Evolutionary conservation across 1,140 invertebrate genomes (phyloP), one percentile per base, ranked within the genome.

Genomic region (Onthophagus taurus): DNA sequence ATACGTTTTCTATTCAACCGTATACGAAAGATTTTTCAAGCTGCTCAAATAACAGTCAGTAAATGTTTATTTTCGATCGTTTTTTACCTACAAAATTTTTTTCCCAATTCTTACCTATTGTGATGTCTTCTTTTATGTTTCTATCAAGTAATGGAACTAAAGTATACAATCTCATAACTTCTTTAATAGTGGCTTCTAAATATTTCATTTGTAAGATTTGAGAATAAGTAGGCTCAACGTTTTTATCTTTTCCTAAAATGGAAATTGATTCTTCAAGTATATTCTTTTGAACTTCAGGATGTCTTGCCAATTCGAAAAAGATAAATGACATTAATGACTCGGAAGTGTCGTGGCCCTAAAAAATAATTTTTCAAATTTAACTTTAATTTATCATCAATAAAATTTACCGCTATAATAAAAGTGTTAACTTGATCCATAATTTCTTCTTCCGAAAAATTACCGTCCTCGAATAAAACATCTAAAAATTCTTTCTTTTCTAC

Each of bases 341-440:
- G 3, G 81, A 83, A 11, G 85, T 88, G 53, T 88, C 85, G 55
- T 88, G 83, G 0, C 72, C 73, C 55, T 58, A 24, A 2, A 17
- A 39, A 33, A 7, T 7, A 26, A 26, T 26, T 26, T 16, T 14
- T 33, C 8, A 33, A 14, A 33, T 33, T 3, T 7, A 11, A 14
- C 11, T 4, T 21, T 41, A 43, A 45, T 3, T 13, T 8, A 4
- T 18, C 16, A 5, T 9, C 7, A 4, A 12, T 16, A 2, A 44
- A 17, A 49, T 46, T 31, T 51, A 64, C 63, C 67, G 79, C 80
- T 64, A 86, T 85, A 73, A 85, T 81, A 54, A 87, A 89, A 0
- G 83, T 87, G 59, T 87, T 83, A 3, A 86, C 81, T 71, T 89
- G 85, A 59, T 88, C 84, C 45, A 77, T 71, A 20, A 90, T 4